A percentile compares a stretch with the other conserved stretches of the same genome.
Conservation (phyloP, 1,140 invertebrate species). For the Coenobita brevimanus region DNA sequence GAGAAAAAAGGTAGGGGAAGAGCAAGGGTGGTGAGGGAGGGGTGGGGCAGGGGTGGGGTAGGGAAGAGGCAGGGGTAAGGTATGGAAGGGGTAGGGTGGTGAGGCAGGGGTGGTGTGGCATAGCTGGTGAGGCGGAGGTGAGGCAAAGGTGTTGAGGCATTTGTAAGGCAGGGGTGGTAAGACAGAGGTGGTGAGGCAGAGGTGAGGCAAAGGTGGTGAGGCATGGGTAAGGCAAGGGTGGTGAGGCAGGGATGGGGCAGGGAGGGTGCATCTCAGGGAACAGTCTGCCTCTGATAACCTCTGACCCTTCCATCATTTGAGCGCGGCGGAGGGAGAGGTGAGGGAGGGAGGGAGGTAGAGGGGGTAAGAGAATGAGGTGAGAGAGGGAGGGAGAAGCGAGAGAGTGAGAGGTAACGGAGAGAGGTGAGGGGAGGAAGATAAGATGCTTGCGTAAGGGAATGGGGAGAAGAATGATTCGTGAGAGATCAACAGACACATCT, state of each 20-base stretch:
- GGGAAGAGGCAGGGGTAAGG: too few relatives aligned
- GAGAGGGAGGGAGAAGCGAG: background rate
- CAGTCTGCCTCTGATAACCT: background rate
- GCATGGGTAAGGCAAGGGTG: background rate
- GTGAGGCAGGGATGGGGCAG: background rate
- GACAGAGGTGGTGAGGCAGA: background rate
- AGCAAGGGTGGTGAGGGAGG: background rate
- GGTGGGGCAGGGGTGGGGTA: background rate
- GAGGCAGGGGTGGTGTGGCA: too few relatives aligned
- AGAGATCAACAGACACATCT: too few relatives aligned
- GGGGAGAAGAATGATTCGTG: background rate
- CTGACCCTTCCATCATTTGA: background rate
- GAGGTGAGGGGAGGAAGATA: background rate
- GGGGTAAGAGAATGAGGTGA: background rate
- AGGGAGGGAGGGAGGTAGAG: background rate
- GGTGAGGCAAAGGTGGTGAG: too few relatives aligned
- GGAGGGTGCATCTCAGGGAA: background rate
- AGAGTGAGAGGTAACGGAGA: background rate
- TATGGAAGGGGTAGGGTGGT: too few relatives aligned
- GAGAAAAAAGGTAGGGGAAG: background rate
- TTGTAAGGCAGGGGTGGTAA: too few relatives aligned
- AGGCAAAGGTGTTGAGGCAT: too few relatives aligned
- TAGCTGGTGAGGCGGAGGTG: background rate
- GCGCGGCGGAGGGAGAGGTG: background rate
- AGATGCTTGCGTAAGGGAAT: background rate